Conservation (phyloP, 2,113 vertebrate species). For the Vidua macroura region DNA sequence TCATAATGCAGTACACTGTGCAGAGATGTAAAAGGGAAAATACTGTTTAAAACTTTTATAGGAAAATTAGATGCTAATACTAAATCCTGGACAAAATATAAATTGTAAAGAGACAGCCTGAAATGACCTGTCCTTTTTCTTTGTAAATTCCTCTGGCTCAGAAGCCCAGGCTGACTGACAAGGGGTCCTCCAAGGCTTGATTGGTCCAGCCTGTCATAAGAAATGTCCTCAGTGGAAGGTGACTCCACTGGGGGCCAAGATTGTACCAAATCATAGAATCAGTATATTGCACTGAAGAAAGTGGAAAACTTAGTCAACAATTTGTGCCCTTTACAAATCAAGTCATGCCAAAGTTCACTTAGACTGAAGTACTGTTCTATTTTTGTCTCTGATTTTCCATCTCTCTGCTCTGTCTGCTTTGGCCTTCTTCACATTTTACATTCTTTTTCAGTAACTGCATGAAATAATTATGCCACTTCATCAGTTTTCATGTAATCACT, state of each 20-base stretch:
- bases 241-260: neutral
- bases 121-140: neutral
- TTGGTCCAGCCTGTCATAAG: neutral
- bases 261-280: neutral
- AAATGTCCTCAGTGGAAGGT: neutral
- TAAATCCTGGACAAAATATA: neutral
- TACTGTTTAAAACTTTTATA: neutral
- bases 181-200: neutral
- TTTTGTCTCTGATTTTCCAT: neutral
- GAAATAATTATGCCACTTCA: neutral
- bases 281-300: neutral
- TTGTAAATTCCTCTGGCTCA: neutral
- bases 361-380: neutral
- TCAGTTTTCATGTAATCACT: neutral
- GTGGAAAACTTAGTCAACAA: neutral
- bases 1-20: rapidly evolving
- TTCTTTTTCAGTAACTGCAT: neutral
- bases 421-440: neutral
- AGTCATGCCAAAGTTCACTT: neutral
- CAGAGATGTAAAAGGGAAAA: neutral
- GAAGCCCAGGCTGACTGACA: neutral
- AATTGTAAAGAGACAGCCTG: neutral
- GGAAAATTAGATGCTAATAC: neutral
- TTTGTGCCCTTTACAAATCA: neutral
- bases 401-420: neutral